Evolutionary conservation across 2,797 vertebrate genomes (phyloP).

Genomic region (Sebastes cheni): DNA sequence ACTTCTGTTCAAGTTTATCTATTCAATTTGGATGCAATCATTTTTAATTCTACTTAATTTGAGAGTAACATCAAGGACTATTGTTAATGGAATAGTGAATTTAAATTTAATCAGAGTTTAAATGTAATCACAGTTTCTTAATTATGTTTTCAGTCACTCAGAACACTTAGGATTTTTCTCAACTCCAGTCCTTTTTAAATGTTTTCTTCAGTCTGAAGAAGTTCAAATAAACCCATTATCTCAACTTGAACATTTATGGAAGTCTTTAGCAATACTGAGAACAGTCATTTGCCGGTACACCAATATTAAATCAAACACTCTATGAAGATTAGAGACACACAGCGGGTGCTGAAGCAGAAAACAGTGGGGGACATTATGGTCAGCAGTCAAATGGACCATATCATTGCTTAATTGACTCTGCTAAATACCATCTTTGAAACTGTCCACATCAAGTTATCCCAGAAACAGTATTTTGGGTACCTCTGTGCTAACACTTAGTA

Average conservation of each 20-base stretch:
- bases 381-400: conserved; percentile 60
- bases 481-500: not conserved
- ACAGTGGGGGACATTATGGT: conserved; percentile 47
- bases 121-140: not conserved
- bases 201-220: conserved; percentile 5
- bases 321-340: conserved; percentile 40
- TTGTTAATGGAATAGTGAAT: not conserved
- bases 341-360: conserved; percentile 54
- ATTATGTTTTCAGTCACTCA: conserved; percentile 20
- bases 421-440: conserved; percentile 50
- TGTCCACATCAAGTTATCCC: conserved; percentile 17
- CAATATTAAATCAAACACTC: conserved; percentile 55
- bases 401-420: conserved; percentile 69
- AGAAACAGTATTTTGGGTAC: not conserved
- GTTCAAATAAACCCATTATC: conserved; percentile 28
- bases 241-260: conserved; percentile 21
- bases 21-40: not conserved
- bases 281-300: conserved; percentile 4
- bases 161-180: not conserved
- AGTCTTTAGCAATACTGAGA: conserved; percentile 1
- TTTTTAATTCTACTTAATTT: conserved; percentile 5
- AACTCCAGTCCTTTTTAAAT: conserved; percentile 1
- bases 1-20: not conserved
- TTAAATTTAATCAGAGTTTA: not conserved
- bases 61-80: conserved; percentile 2